phyloP scores from a whole-genome alignment of 2,888 invertebrate genomes.

The Phania funesta region DNA sequence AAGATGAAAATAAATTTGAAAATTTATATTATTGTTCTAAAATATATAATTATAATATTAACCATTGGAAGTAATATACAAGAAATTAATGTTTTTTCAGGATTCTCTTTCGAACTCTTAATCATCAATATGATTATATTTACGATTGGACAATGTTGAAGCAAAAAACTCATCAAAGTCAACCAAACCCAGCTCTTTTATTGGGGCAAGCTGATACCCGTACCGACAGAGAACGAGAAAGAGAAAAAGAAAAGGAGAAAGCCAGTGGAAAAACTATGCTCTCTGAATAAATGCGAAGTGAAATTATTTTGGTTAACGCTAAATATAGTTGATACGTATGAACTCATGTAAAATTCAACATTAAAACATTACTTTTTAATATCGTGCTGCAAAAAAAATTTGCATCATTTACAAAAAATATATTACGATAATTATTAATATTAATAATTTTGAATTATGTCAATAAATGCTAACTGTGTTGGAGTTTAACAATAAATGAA shows the following conservation, averaged over 20 bases:
- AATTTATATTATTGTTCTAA: too few species aligned
- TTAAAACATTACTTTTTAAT: conserved; percentile 65
- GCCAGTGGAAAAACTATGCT: conserved; percentile 78
- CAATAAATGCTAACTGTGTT: conserved; percentile 76
- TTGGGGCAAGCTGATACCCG: conserved; percentile 77
- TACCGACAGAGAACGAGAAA: conserved; percentile 77
- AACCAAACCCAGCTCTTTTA: conserved; percentile 77
- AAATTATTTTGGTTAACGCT: conserved; percentile 58
- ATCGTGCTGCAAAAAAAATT: conserved; percentile 76
- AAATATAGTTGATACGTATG: conserved; percentile 65
- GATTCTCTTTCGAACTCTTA: conserved; percentile 99
- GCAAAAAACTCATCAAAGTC: conserved; percentile 85
- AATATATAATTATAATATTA: not conserved
- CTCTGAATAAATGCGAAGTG: conserved; percentile 74
- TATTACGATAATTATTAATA: conserved; percentile 69
- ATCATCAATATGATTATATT: conserved; percentile 99
- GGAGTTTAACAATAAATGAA: conserved; percentile 71
- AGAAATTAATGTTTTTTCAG: conserved; percentile 81
- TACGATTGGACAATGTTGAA: conserved; percentile 99
- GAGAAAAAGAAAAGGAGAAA: conserved; percentile 77
- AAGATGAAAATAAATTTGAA: too few species aligned
- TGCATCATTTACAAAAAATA: conserved; percentile 72
- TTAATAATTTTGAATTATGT: conserved; percentile 76
- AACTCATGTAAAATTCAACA: conserved; percentile 67
- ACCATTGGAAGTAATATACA: not conserved